Conservation (phyloP, 2,797 vertebrate genomes). For the Naso thynnoides region DNA sequence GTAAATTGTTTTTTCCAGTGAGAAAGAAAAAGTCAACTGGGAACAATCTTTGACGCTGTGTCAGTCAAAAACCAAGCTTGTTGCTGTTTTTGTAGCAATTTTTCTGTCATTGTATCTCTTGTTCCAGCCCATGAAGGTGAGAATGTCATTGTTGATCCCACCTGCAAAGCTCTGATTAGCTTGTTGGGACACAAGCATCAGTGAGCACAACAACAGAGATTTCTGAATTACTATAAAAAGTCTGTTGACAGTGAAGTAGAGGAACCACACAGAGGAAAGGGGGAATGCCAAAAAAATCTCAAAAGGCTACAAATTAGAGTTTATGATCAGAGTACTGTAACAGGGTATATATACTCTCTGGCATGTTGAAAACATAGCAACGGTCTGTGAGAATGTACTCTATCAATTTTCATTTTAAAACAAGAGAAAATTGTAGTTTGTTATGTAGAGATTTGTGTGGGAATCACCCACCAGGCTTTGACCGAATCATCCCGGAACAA, state of each 20-base stretch:
- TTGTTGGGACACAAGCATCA: background rate
- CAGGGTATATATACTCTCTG: background rate
- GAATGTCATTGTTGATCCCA: background rate
- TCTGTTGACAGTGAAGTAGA: background rate
- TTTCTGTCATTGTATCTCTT: background rate
- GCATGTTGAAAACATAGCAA: background rate
- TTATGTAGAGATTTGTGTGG: background rate
- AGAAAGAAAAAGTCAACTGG: background rate
- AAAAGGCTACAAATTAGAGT: background rate
- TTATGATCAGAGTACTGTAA: background rate
- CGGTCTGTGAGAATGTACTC: background rate
- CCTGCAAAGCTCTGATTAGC: background rate
- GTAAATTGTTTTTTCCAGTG: slow-evolving; percentile 3
- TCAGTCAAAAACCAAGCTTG: no score
- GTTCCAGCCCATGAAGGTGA: background rate
- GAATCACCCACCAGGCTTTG: slow-evolving; percentile 20
- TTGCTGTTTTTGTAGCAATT: background rate
- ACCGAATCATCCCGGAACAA: slow-evolving; percentile 32
- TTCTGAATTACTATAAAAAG: background rate
- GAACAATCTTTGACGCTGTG: background rate
- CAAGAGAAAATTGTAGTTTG: background rate
- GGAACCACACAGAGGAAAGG: background rate
- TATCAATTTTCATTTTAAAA: background rate
- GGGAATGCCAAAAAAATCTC: background rate
- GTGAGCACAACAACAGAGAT: background rate